Base-by-base conservation (phyloP, 37 sponge, comb jelly and placozoan genomes). In the Geodia barretti region DNA sequence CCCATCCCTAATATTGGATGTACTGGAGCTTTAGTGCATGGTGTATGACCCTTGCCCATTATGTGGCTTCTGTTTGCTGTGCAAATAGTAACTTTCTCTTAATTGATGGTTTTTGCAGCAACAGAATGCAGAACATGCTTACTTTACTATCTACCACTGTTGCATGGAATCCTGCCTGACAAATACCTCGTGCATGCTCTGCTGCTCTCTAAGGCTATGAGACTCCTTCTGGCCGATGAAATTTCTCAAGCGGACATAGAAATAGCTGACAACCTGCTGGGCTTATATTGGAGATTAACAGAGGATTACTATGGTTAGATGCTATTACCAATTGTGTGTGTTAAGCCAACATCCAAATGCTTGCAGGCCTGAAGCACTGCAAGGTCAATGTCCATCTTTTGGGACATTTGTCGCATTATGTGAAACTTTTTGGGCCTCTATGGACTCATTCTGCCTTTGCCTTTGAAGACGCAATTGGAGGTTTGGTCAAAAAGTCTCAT, bases 371-470 rank as follows among this genome's bases (percentile, higher is more conserved):
- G 7, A 47, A 47, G 14, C 14, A 47, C 30, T 84, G 84, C 63
- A 84, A 75, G 21, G 20, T 42, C 54, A 84, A 75, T 75, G 77
- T 66, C 23, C 84, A 84, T 42, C 62, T 67, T 34, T 59, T 84
- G 60, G 54, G 30, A 43, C 84, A 84, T 42, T 24, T 84, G 0
- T 0, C 77, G 28, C 65, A 76, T 38, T 84, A 70, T 84, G 84
- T 84, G 47, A 39, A 77, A 23, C 70, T 84, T n/a, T 83, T 65
- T 70, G 70, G 76, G 11, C 77, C 84, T 24, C 63, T 75, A 1
- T 84, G 85, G 85, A 69, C 85, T 11, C 78, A 84, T 39, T 84
- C 85, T 24, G 61, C 85, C 29, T 77, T 84, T 84, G 59, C 54
- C 28, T 77, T 70, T 32, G 85, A 84, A 41, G 63, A 36, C 60